phyloP scores from a whole-genome alignment of 2,888 invertebrate genomes.

The Shargacucullia verbasci region DNA sequence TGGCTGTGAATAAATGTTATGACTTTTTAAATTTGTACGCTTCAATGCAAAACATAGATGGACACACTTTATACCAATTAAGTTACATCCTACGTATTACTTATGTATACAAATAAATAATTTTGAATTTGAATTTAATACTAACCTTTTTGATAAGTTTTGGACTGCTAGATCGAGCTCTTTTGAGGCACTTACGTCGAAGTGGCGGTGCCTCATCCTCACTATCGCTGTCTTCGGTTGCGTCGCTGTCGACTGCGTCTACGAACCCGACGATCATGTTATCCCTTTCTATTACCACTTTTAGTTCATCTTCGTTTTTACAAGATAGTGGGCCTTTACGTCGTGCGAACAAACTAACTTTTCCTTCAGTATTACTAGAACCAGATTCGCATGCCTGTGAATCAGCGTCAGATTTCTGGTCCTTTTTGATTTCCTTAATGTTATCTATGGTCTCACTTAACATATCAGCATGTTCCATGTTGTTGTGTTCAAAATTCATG shows the following conservation, averaged over 20 bases:
- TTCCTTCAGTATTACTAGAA: constrained; percentile 50
- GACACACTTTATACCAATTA: too few relatives aligned
- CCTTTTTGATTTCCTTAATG: constrained; percentile 45
- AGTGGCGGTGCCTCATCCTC: constrained; percentile 68
- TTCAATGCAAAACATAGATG: too few relatives aligned
- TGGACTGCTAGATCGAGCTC: constrained; percentile 73
- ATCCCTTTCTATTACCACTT: constrained; percentile 84
- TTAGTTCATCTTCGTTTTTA: constrained; percentile 77
- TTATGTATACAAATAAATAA: too few relatives aligned
- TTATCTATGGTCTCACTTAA: constrained; percentile 53
- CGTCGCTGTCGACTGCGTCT: constrained; percentile 80
- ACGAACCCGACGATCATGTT: constrained; percentile 85
- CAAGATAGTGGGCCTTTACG: constrained; percentile 68
- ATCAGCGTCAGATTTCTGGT: constrained; percentile 28
- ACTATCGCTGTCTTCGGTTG: constrained; percentile 76
- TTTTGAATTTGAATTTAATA: too few relatives aligned
- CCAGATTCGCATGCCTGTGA: constrained; percentile 27
- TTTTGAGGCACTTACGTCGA: constrained; percentile 71
- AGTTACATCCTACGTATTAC: too few relatives aligned
- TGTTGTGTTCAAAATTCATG: constrained; percentile 81
- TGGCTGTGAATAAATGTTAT: too few relatives aligned
- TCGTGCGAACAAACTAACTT: constrained; percentile 67
- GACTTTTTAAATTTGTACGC: too few relatives aligned
- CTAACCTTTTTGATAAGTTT: constrained; percentile 73
- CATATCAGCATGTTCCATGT: constrained; percentile 59